Evolutionary conservation across 2,797 vertebrate genomes (phyloP).

Genomic region (Pelochelys cantorii): DNA sequence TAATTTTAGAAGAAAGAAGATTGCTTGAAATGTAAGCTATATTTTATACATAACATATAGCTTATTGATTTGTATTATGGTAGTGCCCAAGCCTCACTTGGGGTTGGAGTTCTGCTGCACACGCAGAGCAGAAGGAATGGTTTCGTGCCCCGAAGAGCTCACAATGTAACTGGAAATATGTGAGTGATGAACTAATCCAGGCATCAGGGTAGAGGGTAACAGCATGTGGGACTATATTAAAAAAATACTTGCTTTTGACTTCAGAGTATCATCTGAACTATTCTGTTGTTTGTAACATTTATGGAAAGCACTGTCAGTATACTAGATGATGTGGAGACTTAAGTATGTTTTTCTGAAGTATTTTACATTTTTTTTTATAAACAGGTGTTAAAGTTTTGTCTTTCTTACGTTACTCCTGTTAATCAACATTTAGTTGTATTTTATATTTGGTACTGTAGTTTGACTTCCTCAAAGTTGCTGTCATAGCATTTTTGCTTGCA

Average conservation of each 20-base stretch:
- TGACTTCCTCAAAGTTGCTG: neutral
- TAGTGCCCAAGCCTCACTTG: neutral
- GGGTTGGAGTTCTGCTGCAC: accelerated
- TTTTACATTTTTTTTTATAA: neutral
- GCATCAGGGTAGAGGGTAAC: neutral
- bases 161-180: neutral
- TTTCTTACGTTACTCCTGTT: accelerated
- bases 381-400: neutral
- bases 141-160: neutral
- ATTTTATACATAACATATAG: neutral
- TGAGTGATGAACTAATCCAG: neutral
- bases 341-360: neutral
- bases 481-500: slow-evolving; percentile 19
- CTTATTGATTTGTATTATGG: neutral
- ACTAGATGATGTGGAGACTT: neutral
- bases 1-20: neutral
- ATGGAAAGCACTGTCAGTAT: neutral
- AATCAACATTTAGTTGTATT: neutral
- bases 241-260: neutral
- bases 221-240: neutral
- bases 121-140: neutral
- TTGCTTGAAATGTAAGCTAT: neutral
- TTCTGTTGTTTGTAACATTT: neutral
- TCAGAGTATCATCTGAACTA: neutral
- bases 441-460: accelerated